Base-by-base conservation (phyloP, 2,113 vertebrate genomes). In the Falco punctatus region DNA sequence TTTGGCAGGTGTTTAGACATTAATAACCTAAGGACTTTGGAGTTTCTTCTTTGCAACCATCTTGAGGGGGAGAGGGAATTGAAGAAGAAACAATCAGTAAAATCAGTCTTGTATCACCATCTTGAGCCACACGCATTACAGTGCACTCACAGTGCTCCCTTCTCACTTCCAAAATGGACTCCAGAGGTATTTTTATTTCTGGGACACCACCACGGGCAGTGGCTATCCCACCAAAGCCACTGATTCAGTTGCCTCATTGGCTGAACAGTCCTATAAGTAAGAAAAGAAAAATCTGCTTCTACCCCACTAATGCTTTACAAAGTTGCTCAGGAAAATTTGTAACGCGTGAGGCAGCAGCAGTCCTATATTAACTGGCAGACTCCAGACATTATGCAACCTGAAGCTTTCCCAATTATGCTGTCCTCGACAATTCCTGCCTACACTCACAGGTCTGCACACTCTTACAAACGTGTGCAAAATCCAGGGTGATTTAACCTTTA, bases 331-430 rank as follows among this genome's bases (percentile, higher is more conserved):
- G 82, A 90, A 91, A 91, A 90, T 75, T 90, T 81, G 38, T 88
- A 81, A 92, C 64, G 64, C 59, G 52, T 55, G 35, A 88, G 74
- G 78, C 40, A 94, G 75, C 48, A 94, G 62, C 72, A 94, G 69
- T 66, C 64, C 79, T 58, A 51, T 89, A 74, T 73, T 89, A 96
- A 91, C 54, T 87, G 21, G 7, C 72, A 83, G 90, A 44, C 52
- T 77, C 64, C 74, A 96, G 88, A 86, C 78, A 49, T 95, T 88
- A 90, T 89, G 92, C 88, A 96, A 74, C 66, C 28, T 88, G 82
- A 92, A 80, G 44, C 49, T 96, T 96, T 96, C 44, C 71, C 74
- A 81, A 46, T 93, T 94, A 86, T 48, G 27, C 64, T 91, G 32
- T 75, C 94, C 80, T 91, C 77, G 95, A 38, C 89, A 91, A 89